Evolutionary conservation across 2,113 vertebrate genomes (phyloP), one percentile per base, ranked within the genome.

Genomic region (Gadus macrocephalus): DNA sequence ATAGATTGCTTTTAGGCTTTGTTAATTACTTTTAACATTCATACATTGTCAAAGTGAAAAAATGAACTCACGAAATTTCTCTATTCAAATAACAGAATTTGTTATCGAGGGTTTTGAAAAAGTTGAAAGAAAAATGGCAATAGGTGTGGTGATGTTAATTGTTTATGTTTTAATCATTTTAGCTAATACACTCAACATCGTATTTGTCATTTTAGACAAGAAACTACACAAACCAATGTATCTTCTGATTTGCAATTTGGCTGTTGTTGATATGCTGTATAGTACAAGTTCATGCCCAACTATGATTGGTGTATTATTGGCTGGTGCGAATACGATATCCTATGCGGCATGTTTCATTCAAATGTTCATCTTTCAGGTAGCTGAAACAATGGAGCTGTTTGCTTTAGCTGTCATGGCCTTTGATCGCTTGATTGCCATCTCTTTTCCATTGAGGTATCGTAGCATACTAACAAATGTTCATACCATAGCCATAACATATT

Each of bases 201-300:
- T 64, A 2, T 70, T 82, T 0, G 77, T 82, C 64, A 28, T 75
- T 19, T 67, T 3, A 60, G 80, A 84, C 65, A 77, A 74, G 42
- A 74, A 25, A 53, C 53, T 86, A 53, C 80, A 86, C 56, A 81
- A 83, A 67, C 84, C 84, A 17, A 82, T 83, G 84, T 86, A 80
- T 64, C 16, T 86, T 22, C 69, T 80, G 4, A 78, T 83, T n/a
- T 82, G 84, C 15, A 82, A 86, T 68, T 72, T 86, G 59, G 77
- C 81, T 49, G 19, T 75, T 63, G 79, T 80, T 55, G 85, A 87
- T 68, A 75, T 83, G 55, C 0, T 85, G 2, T 75, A 70, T 58
- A 75, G 64, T 19, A 71, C 72, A 15, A 76, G 79, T 73, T 9
- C 53, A 60, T 66, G 69, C 72, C 75, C 79, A 38, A 80, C 73